Conservation (phyloP, 2,113 vertebrate species). For the Pomatorhinus ruficollis region DNA sequence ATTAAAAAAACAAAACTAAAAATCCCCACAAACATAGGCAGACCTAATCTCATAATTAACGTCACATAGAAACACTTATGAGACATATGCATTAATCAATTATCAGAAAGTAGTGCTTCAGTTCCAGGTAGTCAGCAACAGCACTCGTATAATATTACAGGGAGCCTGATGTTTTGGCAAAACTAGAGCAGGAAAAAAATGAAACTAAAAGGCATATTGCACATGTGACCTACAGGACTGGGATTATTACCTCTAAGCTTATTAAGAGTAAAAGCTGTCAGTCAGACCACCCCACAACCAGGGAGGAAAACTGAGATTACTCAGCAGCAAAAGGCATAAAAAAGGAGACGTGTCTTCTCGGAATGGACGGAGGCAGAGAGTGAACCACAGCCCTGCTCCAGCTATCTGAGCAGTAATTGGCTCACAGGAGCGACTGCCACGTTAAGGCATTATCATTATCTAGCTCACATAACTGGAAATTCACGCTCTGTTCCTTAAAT, state of each 20-base stretch:
- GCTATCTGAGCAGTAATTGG: slow-evolving; percentile 42
- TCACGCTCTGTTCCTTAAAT: slow-evolving; percentile 67
- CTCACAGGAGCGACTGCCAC: slow-evolving; percentile 53
- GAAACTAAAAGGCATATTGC: slow-evolving; percentile 51
- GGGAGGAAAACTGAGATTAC: slow-evolving; percentile 42
- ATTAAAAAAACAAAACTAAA: background rate
- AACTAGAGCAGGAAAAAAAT: slow-evolving; percentile 19
- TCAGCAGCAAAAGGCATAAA: slow-evolving; percentile 48
- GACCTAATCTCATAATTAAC: background rate
- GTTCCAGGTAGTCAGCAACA: background rate
- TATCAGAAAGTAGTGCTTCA: background rate
- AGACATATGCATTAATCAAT: background rate
- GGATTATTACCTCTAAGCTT: slow-evolving; percentile 69
- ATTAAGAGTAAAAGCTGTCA: slow-evolving; percentile 62
- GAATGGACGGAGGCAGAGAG: background rate
- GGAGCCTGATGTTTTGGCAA: background rate
- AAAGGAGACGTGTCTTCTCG: background rate
- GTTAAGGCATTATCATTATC: slow-evolving; percentile 67
- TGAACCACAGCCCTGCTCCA: slow-evolving; percentile 30
- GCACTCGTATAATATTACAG: background rate
- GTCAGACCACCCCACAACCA: slow-evolving; percentile 38
- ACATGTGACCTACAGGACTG: slow-evolving; percentile 54
- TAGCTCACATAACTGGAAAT: slow-evolving; percentile 75
- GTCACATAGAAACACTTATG: background rate
- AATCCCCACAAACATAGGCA: background rate